Base-by-base conservation (phyloP, 2,113 vertebrate species). In the Phyllostomus hastatus region DNA sequence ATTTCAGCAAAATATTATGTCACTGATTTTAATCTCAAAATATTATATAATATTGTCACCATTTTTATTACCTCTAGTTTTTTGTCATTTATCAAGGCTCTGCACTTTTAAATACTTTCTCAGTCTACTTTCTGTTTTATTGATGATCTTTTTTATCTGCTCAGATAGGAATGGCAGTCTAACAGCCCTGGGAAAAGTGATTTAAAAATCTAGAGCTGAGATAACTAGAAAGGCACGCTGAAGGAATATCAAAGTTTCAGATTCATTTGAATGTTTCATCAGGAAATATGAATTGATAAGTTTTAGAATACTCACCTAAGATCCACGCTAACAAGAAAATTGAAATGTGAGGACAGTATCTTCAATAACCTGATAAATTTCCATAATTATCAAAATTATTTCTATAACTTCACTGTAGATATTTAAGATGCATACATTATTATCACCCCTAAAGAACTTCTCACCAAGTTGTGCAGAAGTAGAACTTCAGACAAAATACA, bases 61-160 rank as follows among this genome's bases (percentile, higher is more conserved):
- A 88, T 69, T 94, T 96, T 97, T 94, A 96, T 95, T 43, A 88
- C 61, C 69, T 90, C 15, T 61, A 81, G 22, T 93, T 95, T 95
- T 91, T 24, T 64, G 33, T 52, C 70, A 96, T 69, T 75, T 95
- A 76, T 86, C 80, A 96, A 95, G 24, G 88, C 61, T 91, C 41
- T 83, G 43, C 1, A 80, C 69, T 95, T 95, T 92, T 95, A 93
- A 96, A 92, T 67, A 95, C 69, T 91, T 96, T 31, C 22, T 85
- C 54, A 72, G 10, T 72, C 35, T 95, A 70, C 70, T 81, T 84
- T 90, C 54, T 94, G 24, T 75, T 94, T 97, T 96, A 93, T 94
- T 96, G 70, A 72, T 61, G 43, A 67, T 50, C 19, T 81, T 92
- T 96, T 84, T 76, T 81, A 95, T 95, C 83, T 97, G 5, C 38